Base-by-base conservation (phyloP, 2,888 invertebrate species). In the Ectemnius continuus region DNA sequence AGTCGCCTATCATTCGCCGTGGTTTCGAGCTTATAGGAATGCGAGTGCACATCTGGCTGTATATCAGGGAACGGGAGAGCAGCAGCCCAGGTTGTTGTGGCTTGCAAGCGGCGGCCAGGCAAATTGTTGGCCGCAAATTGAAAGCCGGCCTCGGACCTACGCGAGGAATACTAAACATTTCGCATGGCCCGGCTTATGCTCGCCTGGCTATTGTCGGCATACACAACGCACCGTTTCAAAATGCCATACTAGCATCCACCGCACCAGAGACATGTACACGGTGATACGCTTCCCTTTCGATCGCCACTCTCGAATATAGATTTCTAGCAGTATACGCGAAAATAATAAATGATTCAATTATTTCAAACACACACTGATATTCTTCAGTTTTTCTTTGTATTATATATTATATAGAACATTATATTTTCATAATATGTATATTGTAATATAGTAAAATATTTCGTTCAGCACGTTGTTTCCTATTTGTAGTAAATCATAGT, bases 101-200 rank as follows among this genome's bases (percentile, higher is more conserved):
- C 57, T 47, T 63, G 68, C 70, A 67, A 70, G 52, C 16, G 16
- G 52, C 70, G 62, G 63, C 11, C 80, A 82, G 81, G 86, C 87
- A 86, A 88, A 89, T 88, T 85, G 86, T 85, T 76, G 78, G 82
- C 85, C 85, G 84, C 86, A 88, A 88, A 89, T 88, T 89, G 88
- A 86, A 89, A 89, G 88, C 86, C 82, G 76, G 72, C 81, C 75
- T 64, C 76, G 67, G 57, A 67, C 80, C 71, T 76, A 80, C 81
- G 79, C 77, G 73, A 83, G 82, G 88, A 88, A 88, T 89, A 88
- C 88, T 87, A 87, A 89, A 84, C 85, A 81, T 81, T 80, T 84
- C 67, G 78, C 72, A 18, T 58, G 64, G 70, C 64, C 76, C 71
- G 63, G 66, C 56, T 70, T 47, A 75, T 73, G 69, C 62, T 36